Percentiles rank a stretch among this genome's conserved stretches.
phyloP scores from a whole-genome alignment of 2,113 vertebrate genomes.

The Eupsittula cactorum region DNA sequence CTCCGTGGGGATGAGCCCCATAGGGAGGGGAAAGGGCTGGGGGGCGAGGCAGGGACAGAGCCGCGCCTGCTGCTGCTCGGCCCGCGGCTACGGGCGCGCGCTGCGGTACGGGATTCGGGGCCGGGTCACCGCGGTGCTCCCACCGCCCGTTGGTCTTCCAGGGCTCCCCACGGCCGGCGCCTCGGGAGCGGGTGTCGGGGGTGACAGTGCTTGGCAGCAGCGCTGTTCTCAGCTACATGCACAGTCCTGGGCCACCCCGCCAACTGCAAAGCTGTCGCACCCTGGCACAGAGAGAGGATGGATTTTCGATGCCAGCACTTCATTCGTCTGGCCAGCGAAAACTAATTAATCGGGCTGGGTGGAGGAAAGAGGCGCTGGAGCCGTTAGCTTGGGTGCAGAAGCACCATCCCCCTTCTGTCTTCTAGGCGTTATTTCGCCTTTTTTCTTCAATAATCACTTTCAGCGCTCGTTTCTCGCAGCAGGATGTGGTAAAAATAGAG shows the following conservation, averaged over 20 bases:
- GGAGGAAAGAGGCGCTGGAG: not conserved
- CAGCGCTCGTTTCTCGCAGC: not conserved
- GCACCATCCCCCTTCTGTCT: not conserved
- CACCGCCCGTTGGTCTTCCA: not conserved
- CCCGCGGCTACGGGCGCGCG: not conserved
- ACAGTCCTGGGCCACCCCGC: not conserved
- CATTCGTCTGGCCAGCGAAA: not conserved
- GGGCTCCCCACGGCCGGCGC: not conserved
- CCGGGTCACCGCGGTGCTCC: not conserved
- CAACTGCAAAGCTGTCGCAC: accelerated
- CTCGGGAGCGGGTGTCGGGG: not conserved
- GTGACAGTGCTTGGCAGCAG: not conserved
- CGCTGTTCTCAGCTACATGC: not conserved
- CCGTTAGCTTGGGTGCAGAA: not conserved
- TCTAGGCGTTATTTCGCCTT: not conserved
- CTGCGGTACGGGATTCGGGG: accelerated
- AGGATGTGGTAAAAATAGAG: conserved; percentile 14
- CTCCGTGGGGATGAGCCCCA: too few relatives aligned
- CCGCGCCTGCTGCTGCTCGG: not conserved
- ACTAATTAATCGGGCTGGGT: not conserved
- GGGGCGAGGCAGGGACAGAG: not conserved
- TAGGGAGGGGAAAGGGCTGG: not conserved
- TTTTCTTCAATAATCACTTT: not conserved
- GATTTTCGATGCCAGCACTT: not conserved
- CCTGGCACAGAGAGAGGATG: accelerated